phyloP scores from a whole-genome alignment of 2,888 invertebrate species.

The Tetropium fuscum region DNA sequence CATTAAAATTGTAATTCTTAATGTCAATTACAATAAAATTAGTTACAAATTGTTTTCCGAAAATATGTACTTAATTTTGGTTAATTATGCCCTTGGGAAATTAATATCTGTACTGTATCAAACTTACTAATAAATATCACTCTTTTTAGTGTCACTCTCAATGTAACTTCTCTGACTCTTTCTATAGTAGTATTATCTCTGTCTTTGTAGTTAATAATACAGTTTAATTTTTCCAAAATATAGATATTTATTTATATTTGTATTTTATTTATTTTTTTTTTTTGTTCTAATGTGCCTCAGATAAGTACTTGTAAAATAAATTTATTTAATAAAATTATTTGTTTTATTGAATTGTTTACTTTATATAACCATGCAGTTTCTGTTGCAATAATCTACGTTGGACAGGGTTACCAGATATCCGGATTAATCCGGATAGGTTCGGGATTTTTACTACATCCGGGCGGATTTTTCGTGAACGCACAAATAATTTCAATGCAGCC shows the following conservation, averaged over 20 bases:
- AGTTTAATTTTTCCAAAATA: constrained; percentile 25
- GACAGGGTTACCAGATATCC: too few species aligned
- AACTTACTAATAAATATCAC: constrained; percentile 20
- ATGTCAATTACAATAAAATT: constrained; percentile 46
- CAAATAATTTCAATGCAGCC: too few species aligned
- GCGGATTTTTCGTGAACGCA: too few species aligned
- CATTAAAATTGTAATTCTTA: constrained; percentile 39
- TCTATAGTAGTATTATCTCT: constrained; percentile 40
- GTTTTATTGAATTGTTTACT: too few species aligned
- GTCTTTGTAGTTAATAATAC: constrained; percentile 38
- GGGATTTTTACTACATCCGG: too few species aligned
- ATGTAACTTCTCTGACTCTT: constrained; percentile 31
- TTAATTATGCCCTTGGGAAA: constrained; percentile 12
- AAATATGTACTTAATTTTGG: constrained; percentile 44
- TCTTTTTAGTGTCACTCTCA: too few species aligned
- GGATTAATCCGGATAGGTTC: too few species aligned
- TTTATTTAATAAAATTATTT: constrained; percentile 48
- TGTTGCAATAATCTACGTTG: too few species aligned
- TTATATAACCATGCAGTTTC: too few species aligned
- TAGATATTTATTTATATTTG: constrained; percentile 41
- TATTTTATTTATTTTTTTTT: constrained; percentile 48
- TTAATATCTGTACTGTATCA: constrained; percentile 23
- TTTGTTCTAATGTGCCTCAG: constrained; percentile 55
- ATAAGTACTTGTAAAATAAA: constrained; percentile 53
- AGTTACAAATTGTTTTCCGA: constrained; percentile 23